These are phyloP conservation scores for Patella caerulea DNA, from an alignment of 2,888 invertebrate genomes.

Conservation along the genomic window DNA sequence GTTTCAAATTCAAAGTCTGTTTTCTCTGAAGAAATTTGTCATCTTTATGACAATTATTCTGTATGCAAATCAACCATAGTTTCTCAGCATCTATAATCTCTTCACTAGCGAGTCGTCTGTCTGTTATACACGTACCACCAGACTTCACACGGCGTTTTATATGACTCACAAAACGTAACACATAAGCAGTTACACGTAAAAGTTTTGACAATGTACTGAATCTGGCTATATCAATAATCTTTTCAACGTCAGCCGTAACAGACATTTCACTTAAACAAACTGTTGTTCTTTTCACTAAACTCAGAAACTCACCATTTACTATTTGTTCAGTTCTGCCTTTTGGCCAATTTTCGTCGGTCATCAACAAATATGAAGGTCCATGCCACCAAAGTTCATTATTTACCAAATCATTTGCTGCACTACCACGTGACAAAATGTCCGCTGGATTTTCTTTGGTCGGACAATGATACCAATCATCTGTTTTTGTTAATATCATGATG, in stretches of 20 bases:
- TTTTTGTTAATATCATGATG: not conserved
- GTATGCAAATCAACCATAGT: not conserved
- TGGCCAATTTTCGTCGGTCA: no score
- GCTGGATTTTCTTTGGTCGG: not conserved
- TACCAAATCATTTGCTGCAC: not conserved
- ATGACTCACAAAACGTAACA: not conserved
- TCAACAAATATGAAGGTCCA: not conserved
- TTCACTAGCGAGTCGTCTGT: not conserved
- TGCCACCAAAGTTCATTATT: not conserved
- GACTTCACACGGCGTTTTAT: not conserved
- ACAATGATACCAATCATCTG: not conserved
- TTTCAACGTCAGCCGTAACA: not conserved
- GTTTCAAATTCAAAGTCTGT: not conserved
- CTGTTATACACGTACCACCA: not conserved
- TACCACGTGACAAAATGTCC: not conserved
- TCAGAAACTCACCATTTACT: no score
- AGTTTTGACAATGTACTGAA: not conserved
- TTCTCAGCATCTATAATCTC: not conserved
- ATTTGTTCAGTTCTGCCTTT: no score
- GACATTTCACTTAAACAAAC: not conserved
- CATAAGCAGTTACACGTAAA: not conserved
- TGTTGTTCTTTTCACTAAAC: not conserved
- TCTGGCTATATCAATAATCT: not conserved
- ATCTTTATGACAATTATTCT: not conserved
- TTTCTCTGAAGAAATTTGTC: not conserved